Base-by-base conservation (phyloP, 2,797 vertebrate genomes). In the Coilia nasus region DNA sequence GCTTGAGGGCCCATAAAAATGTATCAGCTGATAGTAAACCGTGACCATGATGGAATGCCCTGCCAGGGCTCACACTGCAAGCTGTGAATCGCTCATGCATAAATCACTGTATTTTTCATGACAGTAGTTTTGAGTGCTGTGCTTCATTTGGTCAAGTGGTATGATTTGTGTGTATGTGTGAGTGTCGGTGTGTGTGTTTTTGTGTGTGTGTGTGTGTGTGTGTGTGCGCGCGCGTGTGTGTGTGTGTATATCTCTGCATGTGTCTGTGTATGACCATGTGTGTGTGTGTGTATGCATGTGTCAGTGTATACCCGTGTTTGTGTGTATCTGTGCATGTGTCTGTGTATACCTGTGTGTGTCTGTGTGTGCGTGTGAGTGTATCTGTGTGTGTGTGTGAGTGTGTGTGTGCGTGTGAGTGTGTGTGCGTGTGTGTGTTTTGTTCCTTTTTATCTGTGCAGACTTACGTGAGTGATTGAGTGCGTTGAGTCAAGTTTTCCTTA, bases 1-100 rank as follows among this genome's bases (percentile, higher is more conserved):
- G 71, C 71, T 41, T 78, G 31, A 78, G 71, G 4, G 15, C 4
- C 35, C 14, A 19, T 44, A 78, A 75, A 75, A 35, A 41, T 19
- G 64, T 71, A 28, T 75, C n/a, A 23, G 35, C 71, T 41, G 35
- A 78, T 78, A 21, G 35, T 78, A 78, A 78, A 78, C 71, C 31
- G 19, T 41, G 71, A 44, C 2, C 15, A 3, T 78, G 11, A 78
- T 78, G 71, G 44, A 6, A 35, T 41, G 35, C 6, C 21, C 35
- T 9, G 71, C 41, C 31, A 78, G 67, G 11, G 10, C 23, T 67
- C 57, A 19, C 6, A 31, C 28, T 71, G 12, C 3, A 71, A 75
- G 67, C 31, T 21, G 15, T 9, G 35, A 78, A 78, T 44, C 19
- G 35, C 44, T 21, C 35, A 17, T 44, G 5, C 35, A 78, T 44